phyloP scores from a whole-genome alignment of 2,113 vertebrate species.

The Rhynchomys soricoides region DNA sequence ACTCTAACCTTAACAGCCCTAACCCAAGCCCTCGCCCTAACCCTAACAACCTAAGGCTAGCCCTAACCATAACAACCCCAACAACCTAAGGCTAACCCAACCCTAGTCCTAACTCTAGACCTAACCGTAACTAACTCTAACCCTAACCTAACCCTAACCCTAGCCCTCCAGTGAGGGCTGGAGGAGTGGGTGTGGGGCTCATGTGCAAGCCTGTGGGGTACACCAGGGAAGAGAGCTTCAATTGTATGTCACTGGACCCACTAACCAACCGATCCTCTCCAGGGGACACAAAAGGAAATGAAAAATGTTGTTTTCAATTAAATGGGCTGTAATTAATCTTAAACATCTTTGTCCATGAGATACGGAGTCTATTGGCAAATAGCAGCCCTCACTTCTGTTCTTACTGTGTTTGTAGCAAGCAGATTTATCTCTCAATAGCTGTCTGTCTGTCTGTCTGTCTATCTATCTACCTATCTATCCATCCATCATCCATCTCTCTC shows the following conservation, averaged over 20 bases:
- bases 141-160: no score
- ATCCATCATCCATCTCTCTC: no score
- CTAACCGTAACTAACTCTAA: no score
- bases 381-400: background rate
- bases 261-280: background rate
- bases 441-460: no score
- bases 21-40: no score
- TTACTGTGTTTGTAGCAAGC: background rate
- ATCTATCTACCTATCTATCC: background rate
- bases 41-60: no score
- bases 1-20: no score
- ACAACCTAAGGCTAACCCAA: no score
- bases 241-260: background rate
- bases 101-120: no score
- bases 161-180: background rate
- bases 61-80: no score
- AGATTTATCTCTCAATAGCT: background rate
- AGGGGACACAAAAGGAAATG: background rate
- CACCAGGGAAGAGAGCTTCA: background rate
- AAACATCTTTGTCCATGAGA: constrained; percentile 7
- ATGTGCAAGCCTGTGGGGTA: background rate
- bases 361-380: background rate
- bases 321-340: constrained; percentile 7
- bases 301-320: background rate
- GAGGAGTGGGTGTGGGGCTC: background rate